Evolutionary conservation across 2,113 vertebrate genomes (phyloP).

Genomic region (Pholis gunnellus): DNA sequence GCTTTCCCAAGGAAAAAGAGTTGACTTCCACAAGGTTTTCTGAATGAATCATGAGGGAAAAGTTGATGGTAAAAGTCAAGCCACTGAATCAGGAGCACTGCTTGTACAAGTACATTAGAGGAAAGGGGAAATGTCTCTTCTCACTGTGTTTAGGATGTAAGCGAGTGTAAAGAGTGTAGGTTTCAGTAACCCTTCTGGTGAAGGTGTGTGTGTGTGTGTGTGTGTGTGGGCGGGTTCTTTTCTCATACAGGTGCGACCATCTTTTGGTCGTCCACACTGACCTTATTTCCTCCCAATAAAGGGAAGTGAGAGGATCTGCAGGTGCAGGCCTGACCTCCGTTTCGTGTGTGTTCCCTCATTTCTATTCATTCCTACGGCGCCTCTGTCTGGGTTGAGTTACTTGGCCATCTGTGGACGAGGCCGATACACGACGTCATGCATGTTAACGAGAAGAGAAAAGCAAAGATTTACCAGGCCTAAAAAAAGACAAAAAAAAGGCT

Average conservation of each 20-base stretch:
- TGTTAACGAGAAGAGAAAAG: conserved; percentile 16
- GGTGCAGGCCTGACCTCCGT: conserved; percentile 31
- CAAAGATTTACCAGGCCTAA: conserved; percentile 10
- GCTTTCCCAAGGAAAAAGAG: background rate
- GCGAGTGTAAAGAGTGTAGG: conserved; percentile 16
- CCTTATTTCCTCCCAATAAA: conserved; percentile 24
- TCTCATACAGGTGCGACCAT: conserved; percentile 14
- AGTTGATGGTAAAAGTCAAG: conserved; percentile 10
- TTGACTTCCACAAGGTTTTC: background rate
- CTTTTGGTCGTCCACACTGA: conserved; percentile 24
- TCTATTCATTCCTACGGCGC: conserved; percentile 57
- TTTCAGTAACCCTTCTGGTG: conserved; percentile 34
- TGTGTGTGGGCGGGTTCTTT: background rate
- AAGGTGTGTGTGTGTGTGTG: background rate
- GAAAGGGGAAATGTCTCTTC: background rate
- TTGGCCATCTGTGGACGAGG: conserved; percentile 54
- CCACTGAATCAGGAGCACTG: background rate
- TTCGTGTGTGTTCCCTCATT: conserved; percentile 44
- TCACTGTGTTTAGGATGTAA: background rate
- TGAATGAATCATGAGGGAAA: background rate
- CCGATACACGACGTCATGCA: conserved; percentile 37
- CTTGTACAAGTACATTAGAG: background rate
- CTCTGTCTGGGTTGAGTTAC: conserved; percentile 49
- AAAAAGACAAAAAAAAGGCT: background rate
- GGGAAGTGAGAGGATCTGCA: conserved; percentile 40